phyloP scores from a whole-genome alignment of 2,113 vertebrate genomes.

The Chlamydotis undulata region DNA sequence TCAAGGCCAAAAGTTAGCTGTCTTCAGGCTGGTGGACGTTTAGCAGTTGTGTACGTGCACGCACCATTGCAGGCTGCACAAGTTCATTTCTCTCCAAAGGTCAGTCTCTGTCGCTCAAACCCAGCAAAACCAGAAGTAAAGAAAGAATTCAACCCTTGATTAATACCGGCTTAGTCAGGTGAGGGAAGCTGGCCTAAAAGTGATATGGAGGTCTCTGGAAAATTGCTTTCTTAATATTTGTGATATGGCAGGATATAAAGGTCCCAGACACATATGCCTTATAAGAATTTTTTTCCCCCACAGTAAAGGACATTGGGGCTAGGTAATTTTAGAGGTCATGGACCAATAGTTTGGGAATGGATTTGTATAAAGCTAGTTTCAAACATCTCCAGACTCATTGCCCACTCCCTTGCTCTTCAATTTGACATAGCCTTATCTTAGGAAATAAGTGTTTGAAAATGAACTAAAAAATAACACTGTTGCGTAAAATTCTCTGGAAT shows the following conservation, averaged over 20 bases:
- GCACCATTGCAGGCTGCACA: accelerated
- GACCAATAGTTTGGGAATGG: neutral
- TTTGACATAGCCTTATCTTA: neutral
- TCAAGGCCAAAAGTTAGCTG: neutral
- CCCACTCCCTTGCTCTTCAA: neutral
- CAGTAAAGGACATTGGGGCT: neutral
- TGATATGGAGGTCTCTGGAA: neutral
- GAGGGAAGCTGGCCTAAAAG: neutral
- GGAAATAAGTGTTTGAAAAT: neutral
- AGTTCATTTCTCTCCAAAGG: neutral
- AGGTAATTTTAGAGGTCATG: neutral
- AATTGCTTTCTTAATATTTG: neutral
- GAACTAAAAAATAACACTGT: neutral
- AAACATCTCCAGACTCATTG: neutral
- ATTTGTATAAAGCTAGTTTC: neutral
- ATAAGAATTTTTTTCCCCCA: neutral
- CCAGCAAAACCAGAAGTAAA: neutral
- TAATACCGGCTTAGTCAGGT: neutral
- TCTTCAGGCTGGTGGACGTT: neutral
- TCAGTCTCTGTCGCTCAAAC: neutral
- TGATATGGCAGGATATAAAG: neutral
- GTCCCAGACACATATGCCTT: neutral
- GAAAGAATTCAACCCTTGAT: neutral
- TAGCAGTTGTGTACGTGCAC: neutral
- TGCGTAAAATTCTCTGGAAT: neutral